Conservation (phyloP, 2,113 vertebrate genomes). For the Steatornis caripensis region DNA sequence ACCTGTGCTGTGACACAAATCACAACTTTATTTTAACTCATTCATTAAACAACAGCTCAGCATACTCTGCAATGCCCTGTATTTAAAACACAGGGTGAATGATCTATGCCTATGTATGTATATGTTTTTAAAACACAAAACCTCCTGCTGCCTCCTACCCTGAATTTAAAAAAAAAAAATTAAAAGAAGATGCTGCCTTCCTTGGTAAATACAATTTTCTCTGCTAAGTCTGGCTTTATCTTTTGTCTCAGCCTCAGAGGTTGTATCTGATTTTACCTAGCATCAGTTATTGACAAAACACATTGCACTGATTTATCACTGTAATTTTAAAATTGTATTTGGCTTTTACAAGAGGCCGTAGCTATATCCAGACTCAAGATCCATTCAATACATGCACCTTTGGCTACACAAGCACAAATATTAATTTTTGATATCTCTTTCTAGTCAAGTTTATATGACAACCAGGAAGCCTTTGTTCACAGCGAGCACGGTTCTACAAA, state of each 20-base stretch:
- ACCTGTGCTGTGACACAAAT: neutral
- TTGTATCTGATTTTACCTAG: neutral
- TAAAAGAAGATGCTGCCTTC: neutral
- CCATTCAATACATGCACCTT: neutral
- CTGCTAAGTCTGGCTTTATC: neutral
- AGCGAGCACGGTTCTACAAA: neutral
- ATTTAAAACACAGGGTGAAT: neutral
- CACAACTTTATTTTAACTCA: neutral
- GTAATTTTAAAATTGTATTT: neutral
- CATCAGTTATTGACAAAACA: neutral
- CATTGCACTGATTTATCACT: neutral
- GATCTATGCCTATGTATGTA: neutral
- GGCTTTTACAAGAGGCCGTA: neutral
- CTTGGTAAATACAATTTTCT: neutral
- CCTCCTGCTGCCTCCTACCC: neutral
- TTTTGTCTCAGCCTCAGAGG: neutral
- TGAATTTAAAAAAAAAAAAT: neutral
- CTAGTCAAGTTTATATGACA: neutral
- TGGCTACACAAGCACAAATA: neutral
- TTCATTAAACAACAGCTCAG: neutral
- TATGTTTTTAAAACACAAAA: neutral
- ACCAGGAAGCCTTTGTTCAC: conserved; percentile 4
- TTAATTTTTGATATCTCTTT: conserved; percentile 29
- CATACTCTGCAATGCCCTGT: neutral
- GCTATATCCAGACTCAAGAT: neutral